Percentiles rank a stretch among this genome's conserved stretches.
Conservation (phyloP, 1,140 invertebrate genomes). For the Bactericera cockerelli region DNA sequence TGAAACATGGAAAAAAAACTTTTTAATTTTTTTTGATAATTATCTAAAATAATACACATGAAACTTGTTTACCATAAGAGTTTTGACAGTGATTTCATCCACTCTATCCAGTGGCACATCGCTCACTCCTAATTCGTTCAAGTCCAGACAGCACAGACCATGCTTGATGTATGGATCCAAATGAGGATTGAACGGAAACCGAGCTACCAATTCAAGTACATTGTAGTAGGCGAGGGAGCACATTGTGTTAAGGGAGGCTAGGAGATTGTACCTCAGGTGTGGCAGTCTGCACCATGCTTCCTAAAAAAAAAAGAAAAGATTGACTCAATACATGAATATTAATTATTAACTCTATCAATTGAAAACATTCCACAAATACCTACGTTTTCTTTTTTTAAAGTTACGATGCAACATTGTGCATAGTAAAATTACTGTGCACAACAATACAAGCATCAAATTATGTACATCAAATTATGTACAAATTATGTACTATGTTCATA, state of each 20-base stretch:
- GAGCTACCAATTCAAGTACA: background rate
- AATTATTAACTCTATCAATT: too few relatives aligned
- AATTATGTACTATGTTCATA: too few relatives aligned
- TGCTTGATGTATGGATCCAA: background rate
- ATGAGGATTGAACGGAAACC: background rate
- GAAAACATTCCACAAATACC: too few relatives aligned
- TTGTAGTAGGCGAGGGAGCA: background rate
- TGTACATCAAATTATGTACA: too few relatives aligned
- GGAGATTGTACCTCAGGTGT: background rate
- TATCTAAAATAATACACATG: too few relatives aligned
- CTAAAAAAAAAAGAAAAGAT: background rate
- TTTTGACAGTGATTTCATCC: background rate
- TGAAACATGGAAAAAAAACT: too few relatives aligned
- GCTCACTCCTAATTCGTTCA: background rate
- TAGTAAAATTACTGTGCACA: too few relatives aligned
- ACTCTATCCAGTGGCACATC: background rate
- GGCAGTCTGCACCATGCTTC: slow-evolving; percentile 5
- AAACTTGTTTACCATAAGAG: background rate
- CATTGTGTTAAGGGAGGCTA: background rate
- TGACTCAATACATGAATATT: too few relatives aligned
- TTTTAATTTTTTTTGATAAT: too few relatives aligned
- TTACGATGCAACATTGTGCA: too few relatives aligned
- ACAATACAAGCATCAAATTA: too few relatives aligned
- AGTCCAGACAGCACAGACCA: background rate
- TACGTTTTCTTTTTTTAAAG: too few relatives aligned